Evolutionary conservation across 2,113 vertebrate species (phyloP), one percentile per base, ranked within the genome.

Genomic region (Boleophthalmus pectinirostris): DNA sequence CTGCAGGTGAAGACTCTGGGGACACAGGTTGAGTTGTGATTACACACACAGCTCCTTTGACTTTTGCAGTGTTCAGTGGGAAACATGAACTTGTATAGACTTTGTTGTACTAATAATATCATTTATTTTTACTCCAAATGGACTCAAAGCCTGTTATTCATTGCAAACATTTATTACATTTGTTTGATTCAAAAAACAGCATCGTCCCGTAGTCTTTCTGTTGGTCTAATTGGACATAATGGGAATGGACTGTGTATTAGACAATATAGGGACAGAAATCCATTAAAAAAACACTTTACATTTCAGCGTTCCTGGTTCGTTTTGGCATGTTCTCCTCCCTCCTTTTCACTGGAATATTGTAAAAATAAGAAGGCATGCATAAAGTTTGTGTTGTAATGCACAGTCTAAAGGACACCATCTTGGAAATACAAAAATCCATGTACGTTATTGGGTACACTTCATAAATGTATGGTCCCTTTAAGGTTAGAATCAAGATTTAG

Each of bases 131-230:
- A 74, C 23, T 54, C 66, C 56, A 63, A 75, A 67, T 29, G 71
- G 43, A 75, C 65, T 83, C 83, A 70, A 89, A 78, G 84, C 75
- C 85, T 74, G 78, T 90, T 90, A 85, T 91, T 92, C 85, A 91
- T 90, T 93, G 89, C 90, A 93, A 93, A 94, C 90, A 93, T 94
- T 93, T 94, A 93, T 93, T 93, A 93, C 89, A 93, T 87, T 85
- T 88, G 35, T 84, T 85, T 87, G 89, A 90, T 90, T 88, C 86
- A 89, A 91, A 93, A 87, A 91, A 83, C 85, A 85, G 79, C 79
- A 73, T 61, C 78, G 82, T 81, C 85, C 85, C 85, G 86, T 25
- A 14, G 23, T 21, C 15, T 79, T 76, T 86, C 72, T 70, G 83
- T 85, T 84, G 91, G 85, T 73, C 78, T 46, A 45, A 82, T 35